These are phyloP conservation scores for Arctia plantaginis DNA, from an alignment of 2,888 invertebrate genomes.

Conservation along the genomic window DNA sequence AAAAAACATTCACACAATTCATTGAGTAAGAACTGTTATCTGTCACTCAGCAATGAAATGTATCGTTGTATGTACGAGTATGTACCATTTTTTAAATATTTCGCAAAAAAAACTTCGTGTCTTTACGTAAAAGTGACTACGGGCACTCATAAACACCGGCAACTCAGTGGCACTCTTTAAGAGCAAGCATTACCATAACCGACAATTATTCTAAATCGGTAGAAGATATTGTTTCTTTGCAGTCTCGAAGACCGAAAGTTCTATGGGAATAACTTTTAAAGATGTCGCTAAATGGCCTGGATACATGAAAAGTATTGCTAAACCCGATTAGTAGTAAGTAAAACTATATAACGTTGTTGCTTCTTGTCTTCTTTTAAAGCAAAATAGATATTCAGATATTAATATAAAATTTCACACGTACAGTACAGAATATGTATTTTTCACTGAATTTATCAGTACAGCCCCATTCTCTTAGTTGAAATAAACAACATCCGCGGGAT, in stretches of 20 bases:
- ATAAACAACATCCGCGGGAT: constrained; percentile 24
- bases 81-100: too few relatives aligned
- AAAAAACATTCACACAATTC: too few relatives aligned
- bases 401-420: constrained; percentile 5
- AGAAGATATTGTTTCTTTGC: too few relatives aligned
- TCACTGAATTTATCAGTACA: constrained; percentile 17
- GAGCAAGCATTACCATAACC: not conserved
- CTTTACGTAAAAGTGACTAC: too few relatives aligned
- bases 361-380: not conserved
- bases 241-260: too few relatives aligned
- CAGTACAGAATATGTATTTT: constrained; percentile 15
- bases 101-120: too few relatives aligned
- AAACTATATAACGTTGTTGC: not conserved
- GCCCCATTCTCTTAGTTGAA: constrained; percentile 19
- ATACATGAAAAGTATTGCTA: not conserved
- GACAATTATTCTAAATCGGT: not conserved
- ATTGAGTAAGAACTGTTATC: too few relatives aligned
- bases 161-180: not conserved
- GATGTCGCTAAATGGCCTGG: not conserved
- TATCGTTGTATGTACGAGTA: too few relatives aligned
- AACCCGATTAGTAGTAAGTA: too few relatives aligned
- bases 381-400: not conserved
- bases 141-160: too few relatives aligned
- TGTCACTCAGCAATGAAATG: not conserved
- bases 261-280: too few relatives aligned